These are phyloP conservation scores for Orthosia gothica DNA, from an alignment of 2,888 invertebrate species.

Conservation along the genomic window DNA sequence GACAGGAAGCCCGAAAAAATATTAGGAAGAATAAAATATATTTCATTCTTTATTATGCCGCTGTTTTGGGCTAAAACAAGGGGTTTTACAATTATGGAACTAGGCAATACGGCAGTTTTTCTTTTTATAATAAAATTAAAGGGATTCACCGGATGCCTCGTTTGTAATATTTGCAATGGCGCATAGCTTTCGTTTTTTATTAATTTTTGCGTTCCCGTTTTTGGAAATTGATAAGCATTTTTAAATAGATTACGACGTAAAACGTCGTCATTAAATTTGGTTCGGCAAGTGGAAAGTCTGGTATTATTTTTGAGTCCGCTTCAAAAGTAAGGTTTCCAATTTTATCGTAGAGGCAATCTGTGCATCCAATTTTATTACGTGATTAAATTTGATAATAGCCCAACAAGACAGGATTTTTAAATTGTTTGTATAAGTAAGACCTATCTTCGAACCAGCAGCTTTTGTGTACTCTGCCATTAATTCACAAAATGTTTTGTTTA, in stretches of 20 bases:
- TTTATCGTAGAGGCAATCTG: not conserved
- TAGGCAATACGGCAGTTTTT: constrained; percentile 67
- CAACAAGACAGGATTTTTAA: no score
- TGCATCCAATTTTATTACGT: no score
- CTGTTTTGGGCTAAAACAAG: constrained; percentile 71
- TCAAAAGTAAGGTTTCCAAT: not conserved
- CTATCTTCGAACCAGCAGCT: not conserved
- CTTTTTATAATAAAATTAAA: constrained; percentile 70
- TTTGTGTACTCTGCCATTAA: not conserved
- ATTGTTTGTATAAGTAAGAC: not conserved
- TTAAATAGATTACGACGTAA: constrained; percentile 40
- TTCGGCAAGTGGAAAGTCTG: not conserved
- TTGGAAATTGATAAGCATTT: constrained; percentile 40
- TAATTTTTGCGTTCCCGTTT: constrained; percentile 28
- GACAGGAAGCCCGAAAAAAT: constrained; percentile 66
- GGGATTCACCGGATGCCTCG: constrained; percentile 60
- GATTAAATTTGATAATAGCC: no score
- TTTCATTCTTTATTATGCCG: constrained; percentile 71
- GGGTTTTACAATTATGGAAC: constrained; percentile 69
- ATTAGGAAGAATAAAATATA: constrained; percentile 64
- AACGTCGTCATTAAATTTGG: constrained; percentile 42
- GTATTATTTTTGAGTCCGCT: not conserved
- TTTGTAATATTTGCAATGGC: constrained; percentile 53
- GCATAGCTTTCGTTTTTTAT: constrained; percentile 51
- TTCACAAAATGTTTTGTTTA: not conserved